Evolutionary conservation across 2,888 invertebrate species (phyloP), one percentile per base, ranked within the genome.

Genomic region (Troglohyphantes excavatus): DNA sequence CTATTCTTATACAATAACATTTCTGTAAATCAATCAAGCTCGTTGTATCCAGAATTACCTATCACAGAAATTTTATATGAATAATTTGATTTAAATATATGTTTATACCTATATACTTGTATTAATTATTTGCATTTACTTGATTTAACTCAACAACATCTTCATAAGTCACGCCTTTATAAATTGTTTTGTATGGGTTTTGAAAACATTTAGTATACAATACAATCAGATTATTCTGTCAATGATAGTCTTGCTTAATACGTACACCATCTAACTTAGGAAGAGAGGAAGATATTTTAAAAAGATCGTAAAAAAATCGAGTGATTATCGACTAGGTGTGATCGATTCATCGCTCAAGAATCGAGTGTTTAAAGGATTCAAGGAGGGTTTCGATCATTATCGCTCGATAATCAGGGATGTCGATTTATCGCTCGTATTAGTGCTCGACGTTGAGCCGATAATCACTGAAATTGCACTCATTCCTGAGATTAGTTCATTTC

Each of bases 21-120:
- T n/a, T n/a, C n/a, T n/a, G n/a, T 13, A 39, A 39, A 39, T 39
- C 39, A 11, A 39, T 72, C 46, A 72, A 72, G 72, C 72, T 72
- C 72, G 23, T 72, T 26, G 26, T 72, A 23, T 23, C 27, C 46
- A 46, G 17, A 33, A 26, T 26, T 72, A 19, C 23, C 72, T 46
- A 72, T 72, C 72, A 72, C 72, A 72, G 72, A 39, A n/a, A 26
- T 72, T 46, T 72, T 17, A 7, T 46, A 21, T 27, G 72, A 46
- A 72, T 23, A 53, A 46, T 72, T 19, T 72, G 23, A 43, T 39
- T 39, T 39, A 11, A 11, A 39, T 39, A 39, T 7, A 11, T 39
- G 7, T 39, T 1, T 13, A 39, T 39, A 39, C 39, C 13, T 13
- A 39, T 39, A 11, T 39, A 11, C 39, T 39, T 39, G 0, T 2